These are phyloP conservation scores for Embiotoca jacksoni DNA, from an alignment of 2,113 vertebrate species.

Conservation along the genomic window DNA sequence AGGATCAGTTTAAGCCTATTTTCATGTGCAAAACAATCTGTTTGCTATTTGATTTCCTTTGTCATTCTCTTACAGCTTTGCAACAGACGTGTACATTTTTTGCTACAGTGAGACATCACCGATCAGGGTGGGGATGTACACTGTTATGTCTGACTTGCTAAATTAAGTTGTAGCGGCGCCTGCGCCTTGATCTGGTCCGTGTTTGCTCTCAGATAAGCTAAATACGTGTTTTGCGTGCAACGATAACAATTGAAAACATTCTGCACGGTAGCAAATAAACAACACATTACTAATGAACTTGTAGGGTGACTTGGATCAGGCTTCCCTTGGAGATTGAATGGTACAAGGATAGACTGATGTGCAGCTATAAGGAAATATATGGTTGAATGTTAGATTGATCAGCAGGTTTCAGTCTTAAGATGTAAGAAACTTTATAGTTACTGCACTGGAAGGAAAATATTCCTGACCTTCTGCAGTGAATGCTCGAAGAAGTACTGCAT, in stretches of 20 bases:
- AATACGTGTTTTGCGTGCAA: constrained; percentile 68
- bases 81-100: constrained; percentile 29
- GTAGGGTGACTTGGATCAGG: constrained; percentile 6
- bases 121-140: constrained; percentile 66
- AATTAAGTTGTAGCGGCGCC: constrained; percentile 39
- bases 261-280: constrained; percentile 38
- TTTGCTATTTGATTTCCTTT: constrained; percentile 21
- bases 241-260: constrained; percentile 44
- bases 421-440: neutral
- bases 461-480: neutral
- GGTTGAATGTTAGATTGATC: neutral
- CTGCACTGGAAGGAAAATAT: neutral
- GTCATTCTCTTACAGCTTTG: constrained; percentile 8
- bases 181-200: constrained; percentile 68
- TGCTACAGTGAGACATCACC: constrained; percentile 1
- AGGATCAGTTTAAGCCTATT: constrained; percentile 9
- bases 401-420: neutral
- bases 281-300: constrained; percentile 34
- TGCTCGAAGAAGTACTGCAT: neutral
- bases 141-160: constrained; percentile 73
- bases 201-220: constrained; percentile 68
- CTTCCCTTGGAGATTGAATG: constrained; percentile 5
- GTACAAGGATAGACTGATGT: neutral
- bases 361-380: too few relatives aligned
- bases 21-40: constrained; percentile 34